Conservation (phyloP, 2,888 invertebrate species). For the Sinodicranocentrus sp. region DNA sequence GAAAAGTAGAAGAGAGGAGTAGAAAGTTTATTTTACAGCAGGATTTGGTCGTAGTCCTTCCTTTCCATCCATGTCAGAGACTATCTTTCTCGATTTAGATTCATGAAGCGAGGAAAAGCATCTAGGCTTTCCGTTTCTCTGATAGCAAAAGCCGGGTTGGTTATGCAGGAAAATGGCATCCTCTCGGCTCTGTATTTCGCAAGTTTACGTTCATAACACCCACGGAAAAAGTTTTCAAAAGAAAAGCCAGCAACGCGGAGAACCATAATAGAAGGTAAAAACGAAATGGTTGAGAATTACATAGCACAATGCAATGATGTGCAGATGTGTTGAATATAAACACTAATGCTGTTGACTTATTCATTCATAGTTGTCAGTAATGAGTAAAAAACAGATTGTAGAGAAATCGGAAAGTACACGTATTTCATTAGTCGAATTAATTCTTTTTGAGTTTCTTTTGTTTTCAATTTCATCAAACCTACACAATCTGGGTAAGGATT, state of each 20-base stretch:
- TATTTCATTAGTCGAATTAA: no score
- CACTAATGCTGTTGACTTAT: no score
- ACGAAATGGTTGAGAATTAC: not conserved
- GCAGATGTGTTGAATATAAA: not conserved
- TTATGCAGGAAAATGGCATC: constrained; percentile 61
- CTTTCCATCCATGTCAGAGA: constrained; percentile 65
- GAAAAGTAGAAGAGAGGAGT: constrained; percentile 10
- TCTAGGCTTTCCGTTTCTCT: constrained; percentile 66
- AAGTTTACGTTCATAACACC: not conserved
- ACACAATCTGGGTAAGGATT: constrained; percentile 61
- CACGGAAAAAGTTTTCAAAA: not conserved
- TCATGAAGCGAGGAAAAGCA: constrained; percentile 63
- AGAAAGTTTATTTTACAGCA: constrained; percentile 47
- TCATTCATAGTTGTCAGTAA: no score
- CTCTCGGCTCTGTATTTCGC: constrained; percentile 37
- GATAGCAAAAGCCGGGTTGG: constrained; percentile 62
- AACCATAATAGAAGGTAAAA: not conserved
- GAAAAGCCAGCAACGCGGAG: not conserved
- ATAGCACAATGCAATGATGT: not conserved
- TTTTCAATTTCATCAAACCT: not conserved
- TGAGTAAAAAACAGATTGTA: no score
- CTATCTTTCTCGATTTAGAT: constrained; percentile 69
- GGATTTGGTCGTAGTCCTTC: constrained; percentile 63
- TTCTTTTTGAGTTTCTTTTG: not conserved
- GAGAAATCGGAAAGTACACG: no score